Evolutionary conservation across 2,888 invertebrate species (phyloP).

Genomic region (Chouioia cunea): DNA sequence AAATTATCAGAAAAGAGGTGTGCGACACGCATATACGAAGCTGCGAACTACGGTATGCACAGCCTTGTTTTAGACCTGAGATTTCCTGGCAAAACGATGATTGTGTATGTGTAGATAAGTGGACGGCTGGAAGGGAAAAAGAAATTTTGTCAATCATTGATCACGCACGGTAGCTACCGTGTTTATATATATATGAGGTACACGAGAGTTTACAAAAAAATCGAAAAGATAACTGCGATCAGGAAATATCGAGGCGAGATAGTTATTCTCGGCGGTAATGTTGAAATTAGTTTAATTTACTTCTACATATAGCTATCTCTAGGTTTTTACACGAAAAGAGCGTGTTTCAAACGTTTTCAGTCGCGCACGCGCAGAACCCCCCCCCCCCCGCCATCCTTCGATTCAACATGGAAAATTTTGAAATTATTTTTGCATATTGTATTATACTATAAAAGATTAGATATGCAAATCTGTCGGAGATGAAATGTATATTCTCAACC

Average conservation of each 20-base stretch:
- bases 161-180: slow-evolving; percentile 29
- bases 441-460: too few relatives aligned
- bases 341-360: background rate
- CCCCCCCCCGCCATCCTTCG: too few relatives aligned
- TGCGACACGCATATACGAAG: slow-evolving; percentile 58
- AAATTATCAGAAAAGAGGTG: slow-evolving; percentile 36
- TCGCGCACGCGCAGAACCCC: too few relatives aligned
- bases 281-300: slow-evolving; percentile 34
- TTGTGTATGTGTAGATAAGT: slow-evolving; percentile 28
- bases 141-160: slow-evolving; percentile 45
- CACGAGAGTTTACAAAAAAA: too few relatives aligned
- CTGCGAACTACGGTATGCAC: slow-evolving; percentile 35
- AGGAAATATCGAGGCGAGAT: slow-evolving; percentile 12
- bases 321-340: background rate
- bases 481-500: too few relatives aligned
- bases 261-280: slow-evolving; percentile 5
- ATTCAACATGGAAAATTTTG: background rate
- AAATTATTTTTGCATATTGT: background rate
- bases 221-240: slow-evolving; percentile 1
- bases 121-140: slow-evolving; percentile 27
- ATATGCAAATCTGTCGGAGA: too few relatives aligned
- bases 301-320: background rate
- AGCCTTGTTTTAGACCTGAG: background rate
- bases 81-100: too few relatives aligned
- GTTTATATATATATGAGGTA: too few relatives aligned